Conservation (phyloP, 1,140 invertebrate genomes). For the Pararge aegeria region DNA sequence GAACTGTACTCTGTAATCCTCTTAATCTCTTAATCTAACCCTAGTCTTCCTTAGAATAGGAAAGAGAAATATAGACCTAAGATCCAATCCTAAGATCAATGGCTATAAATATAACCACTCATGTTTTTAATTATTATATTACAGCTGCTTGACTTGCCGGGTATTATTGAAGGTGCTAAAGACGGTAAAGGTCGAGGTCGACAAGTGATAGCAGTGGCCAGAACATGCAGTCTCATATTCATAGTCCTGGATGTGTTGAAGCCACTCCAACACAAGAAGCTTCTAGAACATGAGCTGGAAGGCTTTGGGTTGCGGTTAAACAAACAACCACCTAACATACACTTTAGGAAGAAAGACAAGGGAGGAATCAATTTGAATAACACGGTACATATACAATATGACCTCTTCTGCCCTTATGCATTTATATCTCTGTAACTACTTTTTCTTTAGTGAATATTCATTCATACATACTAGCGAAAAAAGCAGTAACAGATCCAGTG, state of each 20-base stretch:
- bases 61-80: no score
- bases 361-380: conserved; percentile 83
- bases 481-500: no score
- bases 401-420: no score
- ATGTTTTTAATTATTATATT: conserved; percentile 28
- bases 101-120: no score
- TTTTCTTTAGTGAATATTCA: no score
- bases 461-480: no score
- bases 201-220: conserved; percentile 99
- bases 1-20: no score
- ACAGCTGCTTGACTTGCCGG: conserved; percentile 97
- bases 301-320: conserved; percentile 98
- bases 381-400: conserved; percentile 71
- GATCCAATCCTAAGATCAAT: no score
- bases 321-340: conserved; percentile 98
- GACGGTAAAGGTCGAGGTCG: conserved; percentile 98
- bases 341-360: conserved; percentile 98
- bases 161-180: conserved; percentile 99
- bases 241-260: conserved; percentile 99
- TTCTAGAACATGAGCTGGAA: conserved; percentile 99
- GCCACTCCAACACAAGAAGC: conserved; percentile 96
- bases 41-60: no score
- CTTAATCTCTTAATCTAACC: no score
- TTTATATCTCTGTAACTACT: no score
- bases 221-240: conserved; percentile 98